Evolutionary conservation across 1,140 invertebrate genomes (phyloP), one percentile per base, ranked within the genome.

Genomic region (Cherax destructor): DNA sequence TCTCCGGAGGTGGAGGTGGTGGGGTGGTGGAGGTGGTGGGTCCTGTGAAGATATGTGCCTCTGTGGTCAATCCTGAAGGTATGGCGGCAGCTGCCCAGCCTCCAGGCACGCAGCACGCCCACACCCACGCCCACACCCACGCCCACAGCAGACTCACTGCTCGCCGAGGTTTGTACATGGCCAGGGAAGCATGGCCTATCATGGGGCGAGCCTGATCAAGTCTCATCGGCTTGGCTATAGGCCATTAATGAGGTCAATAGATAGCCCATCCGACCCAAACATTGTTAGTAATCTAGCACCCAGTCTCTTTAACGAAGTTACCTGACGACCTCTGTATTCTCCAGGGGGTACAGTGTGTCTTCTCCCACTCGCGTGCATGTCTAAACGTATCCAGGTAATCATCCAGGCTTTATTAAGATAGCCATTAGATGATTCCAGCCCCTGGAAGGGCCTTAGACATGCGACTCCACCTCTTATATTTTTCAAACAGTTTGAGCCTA

Each of bases 31-130:
- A 6, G 30, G 69, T 79, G 30, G 88, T 84, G 52, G 88, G 83
- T 3, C 88, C 88, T 50, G 88, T 91, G 88, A 79, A 91, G 52
- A 91, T 91, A 41, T 85, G 77, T 4, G 83, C 76, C 83, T 91
- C 88, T 21, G 88, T 91, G 74, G 88, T 91, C 81, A 91, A 52
- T 21, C 76, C 81, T 0, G 88, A 52, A n/a, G 88, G 88, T 56
- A 91, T 91, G 9, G 88, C 83, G 1, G 88, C 88, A 24, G 88
- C 81, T 21, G 74, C 50, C 76, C 74, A 50, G 30, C n/a, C 88
- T 10, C 88, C 74, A 56, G 47, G 9, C 41, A 61, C 59, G 21
- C 52, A 30, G 30, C 79, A 52, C n/a, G 56, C 13, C 79, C 79
- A 85, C 83, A 76, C 72, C 88, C 79, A 52, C n/a, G 56, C 13